Percentiles rank a stretch among this genome's conserved stretches.
phyloP scores from a whole-genome alignment of 2,888 invertebrate species.

The Drosophila prolongata region DNA sequence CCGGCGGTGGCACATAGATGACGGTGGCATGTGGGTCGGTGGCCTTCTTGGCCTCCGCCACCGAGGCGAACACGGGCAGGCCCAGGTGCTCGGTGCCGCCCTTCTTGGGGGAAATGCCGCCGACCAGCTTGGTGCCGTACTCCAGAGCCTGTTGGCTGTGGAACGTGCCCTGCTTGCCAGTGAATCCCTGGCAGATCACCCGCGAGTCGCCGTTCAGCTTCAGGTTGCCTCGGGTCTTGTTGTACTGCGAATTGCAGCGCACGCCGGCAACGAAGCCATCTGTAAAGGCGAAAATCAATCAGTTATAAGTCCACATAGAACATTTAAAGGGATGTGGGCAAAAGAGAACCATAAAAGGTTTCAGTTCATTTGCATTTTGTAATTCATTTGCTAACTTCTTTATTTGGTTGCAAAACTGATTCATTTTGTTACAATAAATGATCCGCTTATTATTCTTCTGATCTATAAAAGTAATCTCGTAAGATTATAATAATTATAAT shows the following conservation, averaged over 20 bases:
- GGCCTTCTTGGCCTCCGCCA: slow-evolving; percentile 91
- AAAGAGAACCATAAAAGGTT: too few species aligned
- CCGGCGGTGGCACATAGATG: slow-evolving; percentile 98
- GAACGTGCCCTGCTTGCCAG: slow-evolving; percentile 98
- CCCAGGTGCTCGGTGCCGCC: slow-evolving; percentile 92
- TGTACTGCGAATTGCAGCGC: slow-evolving; percentile 89
- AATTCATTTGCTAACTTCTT: too few species aligned
- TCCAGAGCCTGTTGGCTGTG: slow-evolving; percentile 98
- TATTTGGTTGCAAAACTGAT: too few species aligned
- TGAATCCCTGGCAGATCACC: slow-evolving; percentile 99
- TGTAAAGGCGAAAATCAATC: slow-evolving; percentile 62
- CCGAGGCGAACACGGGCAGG: slow-evolving; percentile 87
- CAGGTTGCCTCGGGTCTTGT: slow-evolving; percentile 92
- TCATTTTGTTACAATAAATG: too few species aligned
- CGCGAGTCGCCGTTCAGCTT: slow-evolving; percentile 93
- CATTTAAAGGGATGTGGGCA: too few species aligned
- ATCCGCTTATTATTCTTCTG: too few species aligned
- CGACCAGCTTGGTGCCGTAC: slow-evolving; percentile 97
- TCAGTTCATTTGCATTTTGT: too few species aligned
- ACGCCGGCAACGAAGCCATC: slow-evolving; percentile 88
- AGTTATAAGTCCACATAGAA: neutral
- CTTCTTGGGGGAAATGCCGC: slow-evolving; percentile 92
- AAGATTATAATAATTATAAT: too few species aligned
- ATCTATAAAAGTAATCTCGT: too few species aligned
- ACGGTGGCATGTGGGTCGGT: slow-evolving; percentile 96